These are phyloP conservation scores for Leptinotarsa lineolata DNA, from an alignment of 1,140 invertebrate species.

Conservation along the genomic window DNA sequence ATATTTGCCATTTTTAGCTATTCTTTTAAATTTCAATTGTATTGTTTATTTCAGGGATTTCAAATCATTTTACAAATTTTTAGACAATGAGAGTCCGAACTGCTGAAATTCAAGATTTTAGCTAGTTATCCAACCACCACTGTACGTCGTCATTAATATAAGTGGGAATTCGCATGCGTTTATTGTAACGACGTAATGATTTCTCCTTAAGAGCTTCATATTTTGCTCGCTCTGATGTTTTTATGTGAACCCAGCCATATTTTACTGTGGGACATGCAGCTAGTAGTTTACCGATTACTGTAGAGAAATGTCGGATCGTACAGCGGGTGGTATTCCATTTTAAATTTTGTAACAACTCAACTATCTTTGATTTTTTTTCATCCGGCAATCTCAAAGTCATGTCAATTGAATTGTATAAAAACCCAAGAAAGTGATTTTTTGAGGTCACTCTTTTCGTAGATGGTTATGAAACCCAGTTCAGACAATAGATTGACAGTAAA, in stretches of 20 bases:
- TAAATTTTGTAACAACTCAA: neutral
- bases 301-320: slow-evolving; percentile 33
- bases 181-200: neutral
- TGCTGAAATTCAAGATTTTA: neutral
- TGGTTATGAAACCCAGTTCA: slow-evolving; percentile 29
- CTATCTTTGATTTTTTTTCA: slow-evolving; percentile 24
- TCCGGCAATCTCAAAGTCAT: slow-evolving; percentile 22
- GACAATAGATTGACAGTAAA: slow-evolving; percentile 20
- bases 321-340: neutral
- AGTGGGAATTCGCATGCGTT: neutral
- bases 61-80: no score
- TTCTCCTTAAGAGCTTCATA: slow-evolving; percentile 23
- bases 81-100: no score
- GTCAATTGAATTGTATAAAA: slow-evolving; percentile 22
- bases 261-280: slow-evolving; percentile 34
- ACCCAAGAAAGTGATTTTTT: slow-evolving; percentile 30
- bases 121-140: neutral
- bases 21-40: no score
- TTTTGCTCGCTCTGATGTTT: slow-evolving; percentile 40
- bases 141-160: neutral
- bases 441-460: slow-evolving; percentile 29
- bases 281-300: slow-evolving; percentile 30
- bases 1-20: no score
- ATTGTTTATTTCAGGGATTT: no score
- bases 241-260: slow-evolving; percentile 40